Conservation (phyloP, 2,797 vertebrate species). For the Molossus alvarezi region DNA sequence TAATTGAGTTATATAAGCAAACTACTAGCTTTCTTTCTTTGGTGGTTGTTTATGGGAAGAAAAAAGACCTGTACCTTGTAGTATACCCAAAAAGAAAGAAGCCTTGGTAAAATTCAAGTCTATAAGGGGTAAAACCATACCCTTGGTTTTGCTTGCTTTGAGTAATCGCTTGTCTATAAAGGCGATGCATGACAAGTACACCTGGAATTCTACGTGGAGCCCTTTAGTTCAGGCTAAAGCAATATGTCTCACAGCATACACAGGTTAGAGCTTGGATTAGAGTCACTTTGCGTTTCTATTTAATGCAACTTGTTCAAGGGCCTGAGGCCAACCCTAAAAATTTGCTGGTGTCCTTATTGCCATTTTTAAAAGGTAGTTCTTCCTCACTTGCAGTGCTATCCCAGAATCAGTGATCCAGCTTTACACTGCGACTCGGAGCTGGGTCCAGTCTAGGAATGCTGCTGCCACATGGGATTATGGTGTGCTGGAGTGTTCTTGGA, state of each 20-base stretch:
- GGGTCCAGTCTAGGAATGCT: not conserved
- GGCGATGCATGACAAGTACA: not conserved
- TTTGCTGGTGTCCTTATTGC: not conserved
- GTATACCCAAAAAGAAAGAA: not conserved
- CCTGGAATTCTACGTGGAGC: not conserved
- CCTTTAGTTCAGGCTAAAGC: not conserved
- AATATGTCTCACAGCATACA: not conserved
- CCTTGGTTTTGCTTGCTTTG: conserved; percentile 2
- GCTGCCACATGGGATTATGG: not conserved
- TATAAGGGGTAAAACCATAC: not conserved
- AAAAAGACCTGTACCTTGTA: not conserved
- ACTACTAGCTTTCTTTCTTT: not conserved
- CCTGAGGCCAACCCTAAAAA: not conserved
- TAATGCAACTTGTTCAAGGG: not conserved
- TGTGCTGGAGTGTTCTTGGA: not conserved
- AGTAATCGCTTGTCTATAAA: not conserved
- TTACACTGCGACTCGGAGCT: not conserved
- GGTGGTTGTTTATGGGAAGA: conserved; percentile 19
- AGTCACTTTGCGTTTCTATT: not conserved
- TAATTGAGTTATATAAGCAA: not conserved
- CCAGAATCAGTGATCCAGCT: not conserved
- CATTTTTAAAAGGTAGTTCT: not conserved
- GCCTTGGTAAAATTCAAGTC: not conserved
- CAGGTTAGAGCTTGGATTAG: not conserved
- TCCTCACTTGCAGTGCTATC: not conserved